These are phyloP conservation scores for Mycalesis mineus DNA, from an alignment of 2,888 invertebrate genomes.

Conservation along the genomic window DNA sequence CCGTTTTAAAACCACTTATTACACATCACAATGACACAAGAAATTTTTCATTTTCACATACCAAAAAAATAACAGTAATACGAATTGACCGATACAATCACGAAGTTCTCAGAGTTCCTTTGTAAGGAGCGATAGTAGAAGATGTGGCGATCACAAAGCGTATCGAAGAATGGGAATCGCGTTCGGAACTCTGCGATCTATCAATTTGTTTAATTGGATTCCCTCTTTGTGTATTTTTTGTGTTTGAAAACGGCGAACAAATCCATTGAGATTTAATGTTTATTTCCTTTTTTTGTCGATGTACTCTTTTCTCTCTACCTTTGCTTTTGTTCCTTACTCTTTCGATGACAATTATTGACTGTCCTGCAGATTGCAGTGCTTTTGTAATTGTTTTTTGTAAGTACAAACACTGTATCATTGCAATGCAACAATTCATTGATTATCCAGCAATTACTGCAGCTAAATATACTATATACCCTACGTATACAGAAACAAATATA, in stretches of 20 bases:
- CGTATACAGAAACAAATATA: too few relatives aligned
- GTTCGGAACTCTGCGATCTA: slow-evolving; percentile 52
- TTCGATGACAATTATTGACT: slow-evolving; percentile 33
- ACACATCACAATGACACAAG: background rate
- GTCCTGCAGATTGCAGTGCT: background rate
- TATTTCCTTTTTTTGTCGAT: slow-evolving; percentile 47
- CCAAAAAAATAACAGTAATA: slow-evolving; percentile 12
- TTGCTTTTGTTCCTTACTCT: slow-evolving; percentile 30
- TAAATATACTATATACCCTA: too few relatives aligned
- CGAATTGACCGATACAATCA: slow-evolving; percentile 31
- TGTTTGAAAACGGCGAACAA: slow-evolving; percentile 49
- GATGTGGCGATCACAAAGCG: slow-evolving; percentile 66
- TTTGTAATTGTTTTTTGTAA: background rate
- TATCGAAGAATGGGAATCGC: slow-evolving; percentile 43
- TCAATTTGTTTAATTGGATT: slow-evolving; percentile 75
- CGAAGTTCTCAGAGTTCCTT: slow-evolving; percentile 52
- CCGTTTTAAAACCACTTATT: too few relatives aligned
- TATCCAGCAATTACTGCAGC: too few relatives aligned
- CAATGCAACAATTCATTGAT: too few relatives aligned
- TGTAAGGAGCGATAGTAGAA: slow-evolving; percentile 54
- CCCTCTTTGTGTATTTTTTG: slow-evolving; percentile 61
- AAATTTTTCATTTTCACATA: background rate
- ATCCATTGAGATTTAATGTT: slow-evolving; percentile 59
- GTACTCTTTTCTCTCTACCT: slow-evolving; percentile 29
- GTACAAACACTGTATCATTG: background rate